Evolutionary conservation across 2,888 invertebrate genomes (phyloP), one percentile per base, ranked within the genome.

Genomic region (Pristionchus japonicus): DNA sequence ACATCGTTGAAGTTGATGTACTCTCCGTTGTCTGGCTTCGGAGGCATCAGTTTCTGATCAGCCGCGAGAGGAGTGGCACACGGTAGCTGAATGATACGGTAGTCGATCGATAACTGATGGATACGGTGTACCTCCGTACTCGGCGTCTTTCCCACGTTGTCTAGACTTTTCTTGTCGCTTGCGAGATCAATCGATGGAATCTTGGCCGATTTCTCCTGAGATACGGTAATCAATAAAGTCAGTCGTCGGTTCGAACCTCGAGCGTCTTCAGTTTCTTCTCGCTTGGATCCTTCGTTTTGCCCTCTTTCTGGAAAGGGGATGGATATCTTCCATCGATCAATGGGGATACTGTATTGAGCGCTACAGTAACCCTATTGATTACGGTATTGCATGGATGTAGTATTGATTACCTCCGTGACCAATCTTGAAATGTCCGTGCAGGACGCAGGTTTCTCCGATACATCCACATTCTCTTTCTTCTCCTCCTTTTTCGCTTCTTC

Each of bases 11-110:
- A 52, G 23, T 83, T 83, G 52, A 83, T 83, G 52, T 83, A 83
- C 27, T 83, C 82, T 52, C 82, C 82, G 34, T 83, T 83, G n/a
- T 83, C 82, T 23, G 82, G 82, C 34, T 83, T 83, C 31, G 82
- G 82, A 31, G 49, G 34, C 37, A 52, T 31, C 34, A 83, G 52
- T 23, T 52, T 52, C 52, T 52, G 52, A 80, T 47, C 80, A 9
- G 6, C 20, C 23, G 37, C 37, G n/a, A 47, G 43, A 15, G 77
- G 43, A 23, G 77, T 47, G 13, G 77, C 77, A 47, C 43, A 47
- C 77, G 77, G 77, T 13, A 47, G n/a, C 77, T 77, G 77, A 70
- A 70, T 37, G 43, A 40, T 77, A 77, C 47, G 47, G 47, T 77
- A 77, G 17, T 7, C n/a, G 13, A 47, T 77, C 43, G 47, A 70